These are phyloP conservation scores for Zaprionus capensis DNA, from an alignment of 1,140 invertebrate species.

Conservation along the genomic window DNA sequence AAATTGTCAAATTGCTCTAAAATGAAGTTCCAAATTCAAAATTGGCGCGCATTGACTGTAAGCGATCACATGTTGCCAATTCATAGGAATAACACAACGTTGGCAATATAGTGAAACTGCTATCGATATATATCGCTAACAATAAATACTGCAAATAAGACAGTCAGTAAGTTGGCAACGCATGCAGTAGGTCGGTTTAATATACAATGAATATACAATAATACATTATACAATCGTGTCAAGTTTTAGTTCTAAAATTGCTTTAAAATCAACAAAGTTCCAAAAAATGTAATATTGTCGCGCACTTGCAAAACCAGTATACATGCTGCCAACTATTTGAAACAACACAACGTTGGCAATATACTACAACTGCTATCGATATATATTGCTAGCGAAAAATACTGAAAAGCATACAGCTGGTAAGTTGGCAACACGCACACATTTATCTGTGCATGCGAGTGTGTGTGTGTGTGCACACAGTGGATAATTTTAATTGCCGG, in stretches of 20 bases:
- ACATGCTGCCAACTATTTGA: background rate
- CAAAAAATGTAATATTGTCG: background rate
- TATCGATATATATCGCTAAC: too few relatives aligned
- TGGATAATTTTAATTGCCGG: constrained; percentile 21
- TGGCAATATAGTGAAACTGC: too few relatives aligned
- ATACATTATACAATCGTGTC: background rate
- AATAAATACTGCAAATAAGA: too few relatives aligned
- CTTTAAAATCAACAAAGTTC: background rate
- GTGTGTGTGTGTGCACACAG: background rate
- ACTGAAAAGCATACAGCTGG: background rate
- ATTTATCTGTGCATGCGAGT: background rate
- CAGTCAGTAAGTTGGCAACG: too few relatives aligned
- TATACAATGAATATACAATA: background rate
- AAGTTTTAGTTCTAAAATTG: background rate
- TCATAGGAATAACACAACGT: too few relatives aligned
- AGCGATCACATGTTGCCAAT: too few relatives aligned
- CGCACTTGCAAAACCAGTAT: background rate
- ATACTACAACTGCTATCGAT: background rate
- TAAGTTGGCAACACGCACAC: background rate
- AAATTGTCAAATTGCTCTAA: too few relatives aligned
- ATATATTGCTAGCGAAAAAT: constrained; percentile 14
- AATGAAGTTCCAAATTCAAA: too few relatives aligned
- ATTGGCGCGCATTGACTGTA: too few relatives aligned
- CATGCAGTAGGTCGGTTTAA: too few relatives aligned
- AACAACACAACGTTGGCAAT: background rate